Evolutionary conservation across 1,140 invertebrate genomes (phyloP).

Genomic region (Caenorhabditis remanei): DNA sequence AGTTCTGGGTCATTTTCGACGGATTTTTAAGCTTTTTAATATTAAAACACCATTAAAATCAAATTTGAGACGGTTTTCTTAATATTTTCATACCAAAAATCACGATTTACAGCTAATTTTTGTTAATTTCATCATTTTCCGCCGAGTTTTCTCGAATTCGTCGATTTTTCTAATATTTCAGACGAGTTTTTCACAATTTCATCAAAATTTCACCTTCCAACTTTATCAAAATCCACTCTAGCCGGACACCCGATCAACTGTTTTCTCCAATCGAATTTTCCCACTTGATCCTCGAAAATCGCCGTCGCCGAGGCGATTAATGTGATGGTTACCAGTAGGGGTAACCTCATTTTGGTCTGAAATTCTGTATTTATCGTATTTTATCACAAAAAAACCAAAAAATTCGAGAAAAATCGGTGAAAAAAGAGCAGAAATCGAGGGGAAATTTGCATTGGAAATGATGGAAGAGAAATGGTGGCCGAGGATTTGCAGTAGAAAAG

Average conservation of each 20-base stretch:
- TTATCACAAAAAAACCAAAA: background rate
- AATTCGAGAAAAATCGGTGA: background rate
- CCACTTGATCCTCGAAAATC: slow-evolving; percentile 35
- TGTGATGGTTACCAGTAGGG: slow-evolving; percentile 7
- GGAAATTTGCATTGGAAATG: background rate
- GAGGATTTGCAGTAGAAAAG: background rate
- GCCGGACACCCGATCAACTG: slow-evolving; percentile 29
- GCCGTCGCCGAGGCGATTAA: background rate
- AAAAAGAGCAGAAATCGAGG: background rate
- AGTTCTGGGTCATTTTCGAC: too few species aligned
- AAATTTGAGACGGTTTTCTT: too few species aligned
- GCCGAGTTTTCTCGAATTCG: too few species aligned
- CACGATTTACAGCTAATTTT: too few species aligned
- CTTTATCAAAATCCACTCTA: slow-evolving; percentile 10
- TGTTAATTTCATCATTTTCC: too few species aligned
- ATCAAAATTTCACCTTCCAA: slow-evolving; percentile 15
- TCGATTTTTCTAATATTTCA: background rate
- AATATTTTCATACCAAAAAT: too few species aligned
- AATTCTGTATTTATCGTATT: background rate
- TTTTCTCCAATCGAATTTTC: slow-evolving; percentile 52
- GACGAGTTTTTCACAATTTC: background rate
- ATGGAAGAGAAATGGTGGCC: background rate
- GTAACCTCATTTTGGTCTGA: slow-evolving; percentile 44
- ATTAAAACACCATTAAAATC: too few species aligned
- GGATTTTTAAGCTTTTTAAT: too few species aligned